phyloP scores from a whole-genome alignment of 2,113 vertebrate species.

The Ameiurus melas region DNA sequence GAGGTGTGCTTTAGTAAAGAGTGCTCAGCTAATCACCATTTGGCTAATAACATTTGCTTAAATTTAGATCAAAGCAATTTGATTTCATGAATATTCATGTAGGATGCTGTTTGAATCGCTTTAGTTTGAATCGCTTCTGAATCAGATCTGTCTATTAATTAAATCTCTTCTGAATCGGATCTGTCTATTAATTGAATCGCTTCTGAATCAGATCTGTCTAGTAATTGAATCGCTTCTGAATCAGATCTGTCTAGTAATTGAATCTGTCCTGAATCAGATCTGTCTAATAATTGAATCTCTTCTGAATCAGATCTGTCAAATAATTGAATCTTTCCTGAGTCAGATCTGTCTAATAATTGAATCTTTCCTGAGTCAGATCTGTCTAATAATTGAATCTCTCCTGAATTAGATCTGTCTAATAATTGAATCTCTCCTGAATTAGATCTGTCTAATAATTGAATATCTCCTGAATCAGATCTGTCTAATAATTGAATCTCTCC shows the following conservation, averaged over 20 bases:
- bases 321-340: too few species aligned
- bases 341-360: background rate
- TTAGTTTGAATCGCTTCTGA: background rate
- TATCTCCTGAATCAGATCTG: background rate
- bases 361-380: background rate
- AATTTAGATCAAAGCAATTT: background rate
- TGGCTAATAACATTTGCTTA: background rate
- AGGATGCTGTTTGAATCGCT: background rate
- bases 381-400: background rate
- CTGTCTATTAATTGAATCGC: background rate
- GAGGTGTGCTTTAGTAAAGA: background rate
- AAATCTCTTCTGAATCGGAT: background rate
- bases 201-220: background rate
- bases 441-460: background rate
- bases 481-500: background rate
- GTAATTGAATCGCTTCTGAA: background rate
- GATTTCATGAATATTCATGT: background rate
- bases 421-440: too few species aligned
- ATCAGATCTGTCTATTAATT: background rate
- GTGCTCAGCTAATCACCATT: background rate
- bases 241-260: background rate
- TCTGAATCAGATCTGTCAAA: background rate
- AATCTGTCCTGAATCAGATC: background rate
- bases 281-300: background rate
- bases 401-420: background rate